phyloP scores from a whole-genome alignment of 2,888 invertebrate genomes.

The Sepioteuthis lessoniana region DNA sequence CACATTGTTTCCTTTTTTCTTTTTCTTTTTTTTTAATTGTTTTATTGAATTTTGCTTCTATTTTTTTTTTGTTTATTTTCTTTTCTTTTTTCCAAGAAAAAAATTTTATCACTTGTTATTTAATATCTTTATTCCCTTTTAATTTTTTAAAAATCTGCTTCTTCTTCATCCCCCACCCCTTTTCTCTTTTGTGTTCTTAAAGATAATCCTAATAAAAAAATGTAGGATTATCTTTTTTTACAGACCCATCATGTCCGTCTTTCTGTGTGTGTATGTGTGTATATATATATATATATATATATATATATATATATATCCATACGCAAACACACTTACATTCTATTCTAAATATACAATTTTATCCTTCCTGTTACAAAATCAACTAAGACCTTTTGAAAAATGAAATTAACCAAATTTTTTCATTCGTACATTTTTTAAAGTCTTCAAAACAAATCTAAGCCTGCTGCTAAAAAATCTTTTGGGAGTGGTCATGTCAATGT shows the following conservation, averaged over 20 bases:
- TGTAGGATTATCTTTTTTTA: background rate
- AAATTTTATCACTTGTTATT: background rate
- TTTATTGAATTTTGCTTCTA: background rate
- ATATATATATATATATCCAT: background rate
- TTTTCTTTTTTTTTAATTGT: background rate
- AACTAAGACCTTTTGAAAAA: background rate
- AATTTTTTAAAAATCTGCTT: background rate
- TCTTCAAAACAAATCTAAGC: background rate
- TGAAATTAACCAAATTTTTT: background rate
- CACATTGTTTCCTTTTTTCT: background rate
- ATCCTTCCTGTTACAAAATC: background rate
- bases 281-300: slow-evolving; percentile 38
- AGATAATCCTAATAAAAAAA: background rate
- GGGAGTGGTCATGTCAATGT: background rate
- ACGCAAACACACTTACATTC: background rate
- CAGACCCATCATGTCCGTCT: background rate
- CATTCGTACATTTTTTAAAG: background rate
- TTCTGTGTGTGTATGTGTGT: background rate
- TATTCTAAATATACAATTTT: background rate
- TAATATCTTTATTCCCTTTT: background rate
- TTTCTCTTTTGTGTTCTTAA: background rate
- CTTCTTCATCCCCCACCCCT: no score
- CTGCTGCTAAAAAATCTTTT: background rate
- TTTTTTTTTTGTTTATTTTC: background rate
- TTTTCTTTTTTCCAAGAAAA: background rate